Evolutionary conservation across 2,113 vertebrate genomes (phyloP).

Genomic region (Ascaphus truei): DNA sequence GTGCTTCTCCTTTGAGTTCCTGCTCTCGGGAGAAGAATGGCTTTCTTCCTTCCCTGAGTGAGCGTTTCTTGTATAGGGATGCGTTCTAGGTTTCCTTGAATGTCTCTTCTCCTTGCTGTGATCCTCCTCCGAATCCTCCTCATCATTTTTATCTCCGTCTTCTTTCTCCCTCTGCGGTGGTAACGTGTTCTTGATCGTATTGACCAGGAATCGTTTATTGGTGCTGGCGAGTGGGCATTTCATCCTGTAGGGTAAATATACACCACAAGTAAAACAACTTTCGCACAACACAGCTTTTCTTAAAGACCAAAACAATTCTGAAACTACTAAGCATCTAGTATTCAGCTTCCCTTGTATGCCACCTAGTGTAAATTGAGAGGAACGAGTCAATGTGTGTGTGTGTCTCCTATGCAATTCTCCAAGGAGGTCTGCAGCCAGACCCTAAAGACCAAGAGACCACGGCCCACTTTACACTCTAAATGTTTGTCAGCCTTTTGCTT

Average conservation of each 20-base stretch:
- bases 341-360: conserved; percentile 67
- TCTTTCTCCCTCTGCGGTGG: conserved; percentile 68
- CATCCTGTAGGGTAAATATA: conserved; percentile 71
- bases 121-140: conserved; percentile 50
- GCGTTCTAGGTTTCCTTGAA: conserved; percentile 56
- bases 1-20: conserved; percentile 52
- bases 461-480: too few species aligned
- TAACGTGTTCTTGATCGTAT: conserved; percentile 86
- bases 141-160: conserved; percentile 51
- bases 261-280: conserved; percentile 18
- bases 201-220: conserved; percentile 94
- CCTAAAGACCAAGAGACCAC: too few species aligned
- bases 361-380: conserved; percentile 70
- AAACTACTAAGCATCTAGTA: conserved; percentile 12
- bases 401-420: too few species aligned
- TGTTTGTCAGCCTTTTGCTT: too few species aligned
- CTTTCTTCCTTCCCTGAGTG: conserved; percentile 48
- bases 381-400: conserved; percentile 34
- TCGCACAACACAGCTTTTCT: neutral
- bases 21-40: conserved; percentile 56
- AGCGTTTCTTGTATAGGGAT: conserved; percentile 57
- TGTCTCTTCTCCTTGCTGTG: conserved; percentile 58
- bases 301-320: neutral
- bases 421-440: too few species aligned
- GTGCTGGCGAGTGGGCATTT: conserved; percentile 89